These are phyloP conservation scores for Chorisops tibialis DNA, from an alignment of 2,888 invertebrate genomes.

Conservation along the genomic window DNA sequence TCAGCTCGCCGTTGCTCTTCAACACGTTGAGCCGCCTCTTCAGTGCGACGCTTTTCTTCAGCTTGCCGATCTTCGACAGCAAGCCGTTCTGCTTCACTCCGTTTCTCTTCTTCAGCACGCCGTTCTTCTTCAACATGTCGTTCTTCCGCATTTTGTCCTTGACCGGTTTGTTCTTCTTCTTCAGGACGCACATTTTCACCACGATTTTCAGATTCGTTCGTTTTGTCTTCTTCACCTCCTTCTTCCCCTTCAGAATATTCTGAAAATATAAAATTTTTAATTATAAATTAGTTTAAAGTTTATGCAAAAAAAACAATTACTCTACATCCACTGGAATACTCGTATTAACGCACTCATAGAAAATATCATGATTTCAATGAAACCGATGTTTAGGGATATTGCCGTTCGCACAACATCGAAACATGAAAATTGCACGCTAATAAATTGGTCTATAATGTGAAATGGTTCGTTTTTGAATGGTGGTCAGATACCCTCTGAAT, in stretches of 20 bases:
- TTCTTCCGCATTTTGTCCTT: slow-evolving; percentile 9
- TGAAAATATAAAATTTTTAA: neutral
- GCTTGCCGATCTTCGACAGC: neutral
- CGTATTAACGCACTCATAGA: no score
- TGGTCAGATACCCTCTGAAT: no score
- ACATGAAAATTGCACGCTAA: no score
- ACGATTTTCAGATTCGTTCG: slow-evolving; percentile 22
- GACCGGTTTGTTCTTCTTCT: no score
- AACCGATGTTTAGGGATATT: no score
- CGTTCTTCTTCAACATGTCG: neutral
- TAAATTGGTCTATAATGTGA: no score
- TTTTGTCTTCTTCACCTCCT: slow-evolving; percentile 16
- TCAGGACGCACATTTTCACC: slow-evolving; percentile 6
- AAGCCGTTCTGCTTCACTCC: neutral
- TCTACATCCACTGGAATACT: no score
- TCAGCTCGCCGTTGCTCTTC: neutral
- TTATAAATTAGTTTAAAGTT: no score
- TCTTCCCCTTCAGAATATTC: slow-evolving; percentile 35
- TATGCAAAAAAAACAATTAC: no score
- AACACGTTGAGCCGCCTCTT: neutral
- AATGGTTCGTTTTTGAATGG: no score
- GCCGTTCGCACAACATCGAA: no score
- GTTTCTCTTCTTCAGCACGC: neutral
- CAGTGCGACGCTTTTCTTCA: neutral
- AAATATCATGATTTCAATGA: no score